Conservation (phyloP, 2,797 vertebrate species). For the Pantherophis vulpinus region DNA sequence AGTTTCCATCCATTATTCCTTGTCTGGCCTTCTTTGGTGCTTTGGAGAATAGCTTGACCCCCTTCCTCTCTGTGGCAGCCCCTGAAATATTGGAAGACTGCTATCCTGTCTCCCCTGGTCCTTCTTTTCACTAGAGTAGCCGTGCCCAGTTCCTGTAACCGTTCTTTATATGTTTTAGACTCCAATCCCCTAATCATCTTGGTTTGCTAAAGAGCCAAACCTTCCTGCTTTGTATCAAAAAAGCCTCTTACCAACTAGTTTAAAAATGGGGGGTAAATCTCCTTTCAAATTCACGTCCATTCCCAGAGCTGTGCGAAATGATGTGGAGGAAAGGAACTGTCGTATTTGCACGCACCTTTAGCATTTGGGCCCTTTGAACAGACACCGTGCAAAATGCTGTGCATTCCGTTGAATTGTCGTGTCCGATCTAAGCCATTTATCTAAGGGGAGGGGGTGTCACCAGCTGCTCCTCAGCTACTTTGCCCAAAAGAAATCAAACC, state of each 20-base stretch:
- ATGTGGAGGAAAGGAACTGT: neutral
- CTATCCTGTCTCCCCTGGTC: no score
- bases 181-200: no score
- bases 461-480: neutral
- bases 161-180: no score
- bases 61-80: no score
- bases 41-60: no score
- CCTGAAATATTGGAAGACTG: no score
- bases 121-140: no score
- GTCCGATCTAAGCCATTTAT: neutral
- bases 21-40: no score
- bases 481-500: neutral
- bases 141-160: no score
- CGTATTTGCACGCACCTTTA: neutral
- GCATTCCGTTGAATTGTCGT: no score
- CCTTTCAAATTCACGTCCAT: neutral
- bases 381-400: neutral
- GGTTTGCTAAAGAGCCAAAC: neutral
- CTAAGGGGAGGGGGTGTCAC: neutral
- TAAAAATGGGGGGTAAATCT: neutral
- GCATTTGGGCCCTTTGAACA: neutral
- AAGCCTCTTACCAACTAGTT: neutral
- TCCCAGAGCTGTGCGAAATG: neutral
- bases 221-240: neutral
- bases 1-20: no score